Evolutionary conservation across 1,140 invertebrate species (phyloP).

Genomic region (Neoseiulus cucumeris): DNA sequence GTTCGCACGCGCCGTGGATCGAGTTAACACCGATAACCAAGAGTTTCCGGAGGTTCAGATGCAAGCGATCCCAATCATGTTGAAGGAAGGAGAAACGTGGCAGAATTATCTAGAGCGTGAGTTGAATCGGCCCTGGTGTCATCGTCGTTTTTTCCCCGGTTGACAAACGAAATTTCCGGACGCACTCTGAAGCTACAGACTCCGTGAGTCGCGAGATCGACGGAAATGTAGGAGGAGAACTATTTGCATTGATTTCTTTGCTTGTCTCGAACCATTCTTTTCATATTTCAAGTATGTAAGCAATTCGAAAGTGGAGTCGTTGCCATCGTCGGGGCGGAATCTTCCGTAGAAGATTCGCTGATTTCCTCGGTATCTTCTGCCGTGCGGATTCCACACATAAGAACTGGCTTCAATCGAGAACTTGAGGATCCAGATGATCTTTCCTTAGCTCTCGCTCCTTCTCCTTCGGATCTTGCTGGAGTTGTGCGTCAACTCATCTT

Average conservation of each 20-base stretch:
- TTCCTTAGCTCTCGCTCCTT: neutral
- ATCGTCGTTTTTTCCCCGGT: too few relatives aligned
- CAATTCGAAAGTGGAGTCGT: slow-evolving; percentile 5
- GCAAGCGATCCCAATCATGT: slow-evolving; percentile 1
- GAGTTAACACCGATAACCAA: neutral
- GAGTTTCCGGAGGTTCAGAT: slow-evolving; percentile 7
- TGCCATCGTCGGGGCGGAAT: neutral
- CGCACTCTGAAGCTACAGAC: too few relatives aligned
- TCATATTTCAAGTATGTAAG: neutral
- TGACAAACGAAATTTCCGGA: too few relatives aligned
- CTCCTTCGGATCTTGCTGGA: neutral
- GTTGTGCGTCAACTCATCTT: neutral
- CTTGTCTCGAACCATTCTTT: too few relatives aligned
- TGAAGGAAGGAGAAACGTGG: slow-evolving; percentile 5
- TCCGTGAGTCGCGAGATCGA: too few relatives aligned
- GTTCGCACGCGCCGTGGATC: neutral
- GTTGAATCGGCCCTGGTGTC: neutral
- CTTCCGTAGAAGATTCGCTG: neutral
- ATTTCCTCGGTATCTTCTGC: neutral
- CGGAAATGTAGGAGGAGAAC: too few relatives aligned
- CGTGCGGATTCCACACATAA: neutral
- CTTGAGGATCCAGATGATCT: slow-evolving; percentile 8
- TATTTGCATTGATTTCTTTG: too few relatives aligned
- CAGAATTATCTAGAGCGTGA: neutral
- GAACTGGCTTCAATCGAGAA: slow-evolving; percentile 1